Conservation (phyloP, 2,888 invertebrate species). For the Leptinotarsa tumamoca region DNA sequence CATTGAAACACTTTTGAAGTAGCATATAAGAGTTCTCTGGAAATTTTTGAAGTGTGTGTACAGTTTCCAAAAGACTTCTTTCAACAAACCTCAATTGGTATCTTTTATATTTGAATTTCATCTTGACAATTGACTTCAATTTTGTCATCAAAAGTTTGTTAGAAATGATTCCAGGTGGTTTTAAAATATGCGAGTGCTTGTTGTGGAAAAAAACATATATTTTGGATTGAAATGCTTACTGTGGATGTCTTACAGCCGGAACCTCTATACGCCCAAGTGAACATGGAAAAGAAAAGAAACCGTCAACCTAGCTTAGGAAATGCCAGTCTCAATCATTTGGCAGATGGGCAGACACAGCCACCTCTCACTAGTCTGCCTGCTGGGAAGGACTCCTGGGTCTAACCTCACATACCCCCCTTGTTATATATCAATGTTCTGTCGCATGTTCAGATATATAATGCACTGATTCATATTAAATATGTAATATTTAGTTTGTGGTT, state of each 20-base stretch:
- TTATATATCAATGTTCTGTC: conserved; percentile 65
- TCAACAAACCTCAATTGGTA: background rate
- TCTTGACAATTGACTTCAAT: background rate
- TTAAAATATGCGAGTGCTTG: conserved; percentile 23
- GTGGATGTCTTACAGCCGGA: conserved; percentile 65
- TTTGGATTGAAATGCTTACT: conserved; percentile 23
- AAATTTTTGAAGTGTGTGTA: too few species aligned
- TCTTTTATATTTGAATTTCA: background rate
- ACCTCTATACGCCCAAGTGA: conserved; percentile 76
- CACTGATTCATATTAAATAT: conserved; percentile 65
- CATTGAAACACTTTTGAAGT: too few species aligned
- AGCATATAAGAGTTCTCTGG: too few species aligned
- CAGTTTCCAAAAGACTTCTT: background rate
- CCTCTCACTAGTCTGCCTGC: conserved; percentile 59
- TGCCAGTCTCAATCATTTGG: conserved; percentile 59
- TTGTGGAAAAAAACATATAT: conserved; percentile 16
- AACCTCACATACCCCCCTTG: conserved; percentile 53
- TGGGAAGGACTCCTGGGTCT: conserved; percentile 67
- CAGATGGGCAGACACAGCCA: conserved; percentile 48
- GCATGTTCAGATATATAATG: conserved; percentile 63
- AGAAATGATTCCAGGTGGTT: background rate
- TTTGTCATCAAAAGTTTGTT: background rate
- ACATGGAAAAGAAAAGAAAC: conserved; percentile 74
- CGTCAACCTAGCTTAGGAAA: conserved; percentile 65
- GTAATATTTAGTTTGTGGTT: conserved; percentile 66